Evolutionary conservation across 2,113 vertebrate species (phyloP).

Genomic region (Daubentonia madagascariensis): DNA sequence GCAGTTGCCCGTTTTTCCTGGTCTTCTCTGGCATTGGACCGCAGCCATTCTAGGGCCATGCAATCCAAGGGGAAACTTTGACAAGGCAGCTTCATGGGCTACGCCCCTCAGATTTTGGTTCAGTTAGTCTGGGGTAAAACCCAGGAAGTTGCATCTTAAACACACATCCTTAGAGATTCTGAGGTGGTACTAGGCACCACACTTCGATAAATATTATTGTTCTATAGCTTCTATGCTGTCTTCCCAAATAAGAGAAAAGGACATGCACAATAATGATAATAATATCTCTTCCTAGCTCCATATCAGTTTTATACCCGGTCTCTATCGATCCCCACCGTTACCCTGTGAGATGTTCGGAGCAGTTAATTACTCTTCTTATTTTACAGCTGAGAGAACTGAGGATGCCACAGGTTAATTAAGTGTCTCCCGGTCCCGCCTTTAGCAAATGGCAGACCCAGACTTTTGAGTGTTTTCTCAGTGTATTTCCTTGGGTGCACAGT

Average conservation of each 20-base stretch:
- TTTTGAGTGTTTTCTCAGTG: background rate
- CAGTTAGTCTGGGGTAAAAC: background rate
- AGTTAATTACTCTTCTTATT: background rate
- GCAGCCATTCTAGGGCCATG: background rate
- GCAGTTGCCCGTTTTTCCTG: background rate
- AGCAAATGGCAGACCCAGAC: background rate
- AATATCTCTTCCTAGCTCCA: background rate
- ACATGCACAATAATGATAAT: fast-evolving
- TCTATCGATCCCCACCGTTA: background rate
- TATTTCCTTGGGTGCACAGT: background rate
- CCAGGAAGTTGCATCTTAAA: background rate
- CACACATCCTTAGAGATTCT: background rate
- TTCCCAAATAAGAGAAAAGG: background rate
- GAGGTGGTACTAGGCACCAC: background rate
- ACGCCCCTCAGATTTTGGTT: background rate
- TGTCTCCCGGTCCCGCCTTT: background rate
- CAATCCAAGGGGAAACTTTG: background rate
- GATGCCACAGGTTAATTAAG: background rate
- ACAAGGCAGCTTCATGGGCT: no score
- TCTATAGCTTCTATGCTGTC: background rate
- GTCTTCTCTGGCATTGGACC: background rate
- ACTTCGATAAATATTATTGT: background rate
- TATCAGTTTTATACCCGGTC: background rate
- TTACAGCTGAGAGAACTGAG: background rate
- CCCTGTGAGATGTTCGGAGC: background rate